A percentile compares a stretch with the other conserved stretches of the same genome.
phyloP scores from a whole-genome alignment of 2,797 vertebrate species.

The Sylvilagus floridanus region DNA sequence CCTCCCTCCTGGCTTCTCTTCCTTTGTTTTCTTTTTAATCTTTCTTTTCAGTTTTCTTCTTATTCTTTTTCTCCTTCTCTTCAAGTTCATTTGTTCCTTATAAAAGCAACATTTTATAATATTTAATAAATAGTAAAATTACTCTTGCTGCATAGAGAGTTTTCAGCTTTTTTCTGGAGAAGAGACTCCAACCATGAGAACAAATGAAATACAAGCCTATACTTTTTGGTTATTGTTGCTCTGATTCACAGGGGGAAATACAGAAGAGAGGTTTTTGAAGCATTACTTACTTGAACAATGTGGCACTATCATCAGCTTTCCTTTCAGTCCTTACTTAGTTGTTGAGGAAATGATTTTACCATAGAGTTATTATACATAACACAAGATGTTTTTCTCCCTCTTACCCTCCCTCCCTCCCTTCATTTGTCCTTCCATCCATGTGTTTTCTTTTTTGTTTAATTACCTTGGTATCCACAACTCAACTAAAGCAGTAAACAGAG shows the following conservation, averaged over 20 bases:
- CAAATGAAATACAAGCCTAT: not conserved
- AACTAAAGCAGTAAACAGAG: not conserved
- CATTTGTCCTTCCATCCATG: not conserved
- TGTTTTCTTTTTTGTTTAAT: slow-evolving; percentile 15
- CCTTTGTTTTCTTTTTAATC: not conserved
- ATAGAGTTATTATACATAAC: not conserved
- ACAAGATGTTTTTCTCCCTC: not conserved
- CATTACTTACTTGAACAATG: not conserved
- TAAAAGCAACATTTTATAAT: slow-evolving; percentile 19
- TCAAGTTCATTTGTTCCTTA: not conserved
- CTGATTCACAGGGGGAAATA: not conserved
- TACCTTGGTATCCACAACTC: not conserved
- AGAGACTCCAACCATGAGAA: not conserved
- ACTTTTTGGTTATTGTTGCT: not conserved
- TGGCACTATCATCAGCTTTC: not conserved
- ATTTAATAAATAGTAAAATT: slow-evolving; percentile 18
- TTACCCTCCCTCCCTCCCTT: not conserved
- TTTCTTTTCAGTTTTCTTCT: no score
- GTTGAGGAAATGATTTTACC: slow-evolving; percentile 23
- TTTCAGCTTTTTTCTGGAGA: slow-evolving; percentile 38
- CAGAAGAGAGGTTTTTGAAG: not conserved
- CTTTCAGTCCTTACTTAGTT: slow-evolving; percentile 16
- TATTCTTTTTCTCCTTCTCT: not conserved
- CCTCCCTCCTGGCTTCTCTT: not conserved
- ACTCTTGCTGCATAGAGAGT: not conserved